Base-by-base conservation (phyloP, 2,888 invertebrate genomes). In the Hybos culiciformis region DNA sequence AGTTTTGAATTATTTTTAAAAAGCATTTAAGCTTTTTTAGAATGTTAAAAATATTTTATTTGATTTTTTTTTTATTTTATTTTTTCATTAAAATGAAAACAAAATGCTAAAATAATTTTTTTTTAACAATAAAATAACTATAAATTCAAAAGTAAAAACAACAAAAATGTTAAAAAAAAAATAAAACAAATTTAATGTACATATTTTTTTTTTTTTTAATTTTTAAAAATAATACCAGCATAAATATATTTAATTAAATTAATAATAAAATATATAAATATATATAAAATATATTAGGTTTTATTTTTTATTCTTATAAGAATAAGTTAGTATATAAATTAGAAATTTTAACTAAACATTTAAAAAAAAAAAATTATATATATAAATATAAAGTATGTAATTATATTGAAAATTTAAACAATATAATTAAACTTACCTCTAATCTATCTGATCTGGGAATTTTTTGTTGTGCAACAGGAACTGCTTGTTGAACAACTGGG, bases 391-490 rank as follows among this genome's bases (percentile, higher is more conserved):
- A 31, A 20, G 45, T 49, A 46, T 48, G 46, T 50, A 48, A 46
- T 49, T 47, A 47, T 47, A 31, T 42, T 47, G 45, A 44, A 47
- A 12, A 34, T 15, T 15, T 34, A 9, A 20, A 23, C 15, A 11
- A 37, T 20, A 20, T 5, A 21, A 37, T 36, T 45, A 40, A 43
- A 71, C 81, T 78, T 78, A 92, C 93, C 91, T 93, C 92, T 72
- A 93, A 80, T 74, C 93, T 80, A 72, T 92, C 92, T 67, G 90
- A 83, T 70, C 92, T 83, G 59, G 87, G 86, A 77, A 91, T 77
- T 75, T 93, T 92, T 75, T 91, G 91, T 72, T 90, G 83, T 70
- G 82, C 84, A 67, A 83, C 87, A 71, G 73, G 85, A 68, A 77
- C 86, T 67, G 80, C 83, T 75, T 86, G 87, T 68, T 77, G 86